A percentile compares a stretch with the other conserved stretches of the same genome.
Conservation (phyloP, 1,140 invertebrate genomes). For the Leptopilina clavipes region DNA sequence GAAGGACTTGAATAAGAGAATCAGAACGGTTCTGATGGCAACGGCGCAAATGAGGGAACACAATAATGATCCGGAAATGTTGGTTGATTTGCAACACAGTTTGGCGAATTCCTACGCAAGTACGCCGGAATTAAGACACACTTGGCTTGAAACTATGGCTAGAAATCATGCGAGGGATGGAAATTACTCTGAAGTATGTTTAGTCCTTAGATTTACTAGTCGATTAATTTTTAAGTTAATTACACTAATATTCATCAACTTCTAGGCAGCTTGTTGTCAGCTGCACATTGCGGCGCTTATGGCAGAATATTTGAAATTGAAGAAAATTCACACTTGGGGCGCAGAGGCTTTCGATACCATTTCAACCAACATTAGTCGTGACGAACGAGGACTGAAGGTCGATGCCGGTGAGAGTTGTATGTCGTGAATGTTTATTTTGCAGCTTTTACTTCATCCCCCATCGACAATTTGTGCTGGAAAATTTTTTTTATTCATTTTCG, state of each 20-base stretch:
- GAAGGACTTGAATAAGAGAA: conserved; percentile 92
- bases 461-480: conserved; percentile 21
- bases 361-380: conserved; percentile 89
- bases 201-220: not conserved
- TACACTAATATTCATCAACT: conserved; percentile 20
- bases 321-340: conserved; percentile 83
- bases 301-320: conserved; percentile 91
- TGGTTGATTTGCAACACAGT: conserved; percentile 94
- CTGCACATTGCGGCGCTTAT: conserved; percentile 94
- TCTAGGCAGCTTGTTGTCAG: conserved; percentile 88
- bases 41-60: conserved; percentile 94
- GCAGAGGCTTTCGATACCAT: conserved; percentile 88
- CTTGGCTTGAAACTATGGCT: conserved; percentile 95
- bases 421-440: conserved; percentile 48
- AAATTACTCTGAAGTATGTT: conserved; percentile 83
- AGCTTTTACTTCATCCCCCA: conserved; percentile 11
- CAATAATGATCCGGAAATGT: conserved; percentile 91
- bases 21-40: conserved; percentile 94
- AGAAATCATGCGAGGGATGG: conserved; percentile 86
- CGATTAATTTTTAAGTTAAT: too few species aligned
- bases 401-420: conserved; percentile 80
- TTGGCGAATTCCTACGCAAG: conserved; percentile 95
- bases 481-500: not conserved
- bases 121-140: conserved; percentile 92
- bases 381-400: conserved; percentile 88